Conservation (phyloP, 2,888 invertebrate genomes). For the Druceiella hillmani region DNA sequence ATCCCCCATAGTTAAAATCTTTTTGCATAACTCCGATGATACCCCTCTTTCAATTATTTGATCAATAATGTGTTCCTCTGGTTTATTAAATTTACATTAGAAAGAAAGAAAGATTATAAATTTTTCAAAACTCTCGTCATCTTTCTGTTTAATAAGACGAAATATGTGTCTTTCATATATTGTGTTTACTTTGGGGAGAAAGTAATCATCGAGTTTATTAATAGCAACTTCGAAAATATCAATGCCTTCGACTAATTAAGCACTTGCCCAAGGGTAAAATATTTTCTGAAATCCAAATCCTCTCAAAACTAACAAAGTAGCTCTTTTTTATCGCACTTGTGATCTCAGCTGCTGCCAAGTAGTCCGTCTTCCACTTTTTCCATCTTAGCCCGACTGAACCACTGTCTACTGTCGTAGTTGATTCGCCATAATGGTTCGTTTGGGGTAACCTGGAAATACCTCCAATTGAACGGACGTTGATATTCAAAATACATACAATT, state of each 20-base stretch:
- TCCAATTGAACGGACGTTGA: slow-evolving; percentile 7
- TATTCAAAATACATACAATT: neutral
- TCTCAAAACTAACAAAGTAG: slow-evolving; percentile 5
- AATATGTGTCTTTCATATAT: no score
- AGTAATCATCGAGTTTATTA: no score
- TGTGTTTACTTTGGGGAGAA: no score
- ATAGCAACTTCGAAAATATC: slow-evolving; percentile 14
- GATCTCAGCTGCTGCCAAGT: slow-evolving; percentile 13
- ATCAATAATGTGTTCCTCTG: slow-evolving; percentile 22
- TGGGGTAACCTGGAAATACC: slow-evolving; percentile 6
- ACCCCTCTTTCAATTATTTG: slow-evolving; percentile 21
- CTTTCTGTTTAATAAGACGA: no score
- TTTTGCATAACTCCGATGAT: slow-evolving; percentile 14
- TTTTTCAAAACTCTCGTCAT: no score
- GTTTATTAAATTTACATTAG: slow-evolving; percentile 21
- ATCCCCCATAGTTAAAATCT: slow-evolving; percentile 14
- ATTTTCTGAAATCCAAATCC: slow-evolving; percentile 7
- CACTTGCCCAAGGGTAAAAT: slow-evolving; percentile 6
- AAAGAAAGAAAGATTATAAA: no score
- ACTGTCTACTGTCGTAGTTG: slow-evolving; percentile 4
- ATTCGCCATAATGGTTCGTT: slow-evolving; percentile 4
- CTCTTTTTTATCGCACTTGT: neutral
- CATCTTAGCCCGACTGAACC: slow-evolving; percentile 12
- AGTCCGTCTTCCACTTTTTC: slow-evolving; percentile 18
- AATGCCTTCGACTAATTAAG: slow-evolving; percentile 1